A percentile compares a stretch with the other conserved stretches of the same genome.
phyloP scores from a whole-genome alignment of 2,888 invertebrate genomes.

The Acrocera orbiculus region DNA sequence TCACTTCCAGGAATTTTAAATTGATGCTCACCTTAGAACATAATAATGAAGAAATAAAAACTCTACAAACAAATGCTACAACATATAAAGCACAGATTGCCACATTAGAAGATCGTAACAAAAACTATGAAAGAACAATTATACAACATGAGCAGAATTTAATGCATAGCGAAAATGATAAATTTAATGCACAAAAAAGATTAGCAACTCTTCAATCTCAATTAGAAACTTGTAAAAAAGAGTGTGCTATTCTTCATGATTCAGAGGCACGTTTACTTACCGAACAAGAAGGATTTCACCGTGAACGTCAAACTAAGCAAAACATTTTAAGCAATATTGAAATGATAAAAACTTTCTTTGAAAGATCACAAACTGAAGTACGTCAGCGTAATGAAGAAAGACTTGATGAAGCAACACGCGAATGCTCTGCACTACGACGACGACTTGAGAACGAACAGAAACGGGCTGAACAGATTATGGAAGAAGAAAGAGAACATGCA shows the following conservation, averaged over 20 bases:
- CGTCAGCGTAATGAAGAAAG: slow-evolving; percentile 55
- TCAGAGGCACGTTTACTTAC: slow-evolving; percentile 57
- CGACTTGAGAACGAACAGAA: slow-evolving; percentile 71
- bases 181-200: slow-evolving; percentile 52
- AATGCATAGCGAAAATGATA: slow-evolving; percentile 59
- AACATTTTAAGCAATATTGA: slow-evolving; percentile 71
- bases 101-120: slow-evolving; percentile 70
- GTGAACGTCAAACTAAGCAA: slow-evolving; percentile 63
- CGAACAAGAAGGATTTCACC: slow-evolving; percentile 61
- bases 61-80: slow-evolving; percentile 50
- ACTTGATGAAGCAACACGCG: slow-evolving; percentile 57
- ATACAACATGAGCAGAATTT: slow-evolving; percentile 75
- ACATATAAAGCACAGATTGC: slow-evolving; percentile 75
- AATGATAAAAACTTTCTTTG: slow-evolving; percentile 72
- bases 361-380: slow-evolving; percentile 67
- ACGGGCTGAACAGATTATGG: no score
- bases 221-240: slow-evolving; percentile 53
- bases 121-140: slow-evolving; percentile 59
- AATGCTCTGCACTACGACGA: slow-evolving; percentile 58
- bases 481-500: no score
- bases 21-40: slow-evolving; percentile 66
- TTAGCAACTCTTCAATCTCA: slow-evolving; percentile 60
- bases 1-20: slow-evolving; percentile 61
- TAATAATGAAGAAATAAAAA: slow-evolving; percentile 66
- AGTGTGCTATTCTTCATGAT: slow-evolving; percentile 59